phyloP scores from a whole-genome alignment of 2,797 vertebrate species.

The Chanos chanos region DNA sequence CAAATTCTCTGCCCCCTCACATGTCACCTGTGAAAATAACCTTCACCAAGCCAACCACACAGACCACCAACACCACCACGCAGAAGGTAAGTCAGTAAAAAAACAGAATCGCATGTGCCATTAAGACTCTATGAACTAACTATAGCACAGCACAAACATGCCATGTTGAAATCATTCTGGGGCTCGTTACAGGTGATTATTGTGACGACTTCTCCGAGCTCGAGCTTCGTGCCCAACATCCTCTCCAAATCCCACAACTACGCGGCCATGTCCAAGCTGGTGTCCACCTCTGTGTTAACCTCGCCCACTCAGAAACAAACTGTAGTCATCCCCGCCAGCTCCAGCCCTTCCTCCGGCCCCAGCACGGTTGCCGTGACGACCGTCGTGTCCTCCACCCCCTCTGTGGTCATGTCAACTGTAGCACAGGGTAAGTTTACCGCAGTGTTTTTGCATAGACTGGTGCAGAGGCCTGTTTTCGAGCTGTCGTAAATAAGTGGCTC shows the following conservation, averaged over 20 bases:
- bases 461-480: no score
- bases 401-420: constrained; percentile 93
- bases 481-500: no score
- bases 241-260: constrained; percentile 93
- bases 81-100: constrained; percentile 89
- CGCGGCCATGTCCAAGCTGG: constrained; percentile 87
- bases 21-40: constrained; percentile 99
- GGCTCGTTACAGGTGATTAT: constrained; percentile 97
- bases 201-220: constrained; percentile 97
- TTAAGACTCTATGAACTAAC: no score
- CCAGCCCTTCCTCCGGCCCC: constrained; percentile 65
- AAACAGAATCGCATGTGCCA: not conserved
- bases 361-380: constrained; percentile 85
- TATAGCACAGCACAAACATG: no score
- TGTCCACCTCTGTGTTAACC: constrained; percentile 83
- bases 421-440: constrained; percentile 76
- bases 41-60: constrained; percentile 95
- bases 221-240: constrained; percentile 97
- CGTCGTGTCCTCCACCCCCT: constrained; percentile 86
- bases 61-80: constrained; percentile 90
- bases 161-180: no score
- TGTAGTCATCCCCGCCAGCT: constrained; percentile 83
- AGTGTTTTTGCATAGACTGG: no score
- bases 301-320: constrained; percentile 89
- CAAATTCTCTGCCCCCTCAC: constrained; percentile 95